Base-by-base conservation (phyloP, 1,140 invertebrate genomes). In the Oedothorax gibbosus region DNA sequence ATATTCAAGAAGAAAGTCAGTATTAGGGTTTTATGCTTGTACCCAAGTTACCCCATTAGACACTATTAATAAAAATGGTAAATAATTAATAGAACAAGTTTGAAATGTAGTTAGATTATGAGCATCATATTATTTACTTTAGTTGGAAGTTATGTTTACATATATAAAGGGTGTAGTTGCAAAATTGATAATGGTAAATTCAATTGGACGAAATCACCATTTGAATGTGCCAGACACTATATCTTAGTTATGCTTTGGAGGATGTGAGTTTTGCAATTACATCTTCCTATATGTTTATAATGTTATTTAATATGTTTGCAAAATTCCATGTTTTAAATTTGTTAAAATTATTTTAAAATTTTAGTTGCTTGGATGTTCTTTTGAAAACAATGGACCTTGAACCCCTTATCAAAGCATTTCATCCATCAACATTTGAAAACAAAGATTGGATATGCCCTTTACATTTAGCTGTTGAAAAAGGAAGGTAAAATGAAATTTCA, bases 401-500 rank as follows among this genome's bases (percentile, higher is more conserved):
- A 0, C 56, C 76, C 11, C 15, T 86, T 8, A 80, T 86, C 11
- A 66, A 49, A 54, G 15, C 15, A 54, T 86, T 75, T 68, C 85
- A 80, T 53, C 85, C 66, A 50, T 21, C 12, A 9, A 66, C 76
- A 4, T 75, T 51, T 20, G 60, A 35, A 14, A 50, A 65, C 20
- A 73, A 18, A 51, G 60, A 64, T n/a, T 71, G 65, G 69, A 81
- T 86, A 57, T 79, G 76, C 9, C 85, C 85, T 11, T 20, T 86
- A 18, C 85, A 86, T 68, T 18, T 86, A n/a, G 85, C 85, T 50
- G 71, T 86, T 64, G 85, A 80, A 76, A 80, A 69, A 69, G n/a
- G 51, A 49, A 86, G 77, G 85, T 86, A 86, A 53, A n/a, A 35
- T 5, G 1, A 2, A 35, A 35, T 2, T 35, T 35, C 5, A 35